These are phyloP conservation scores for Mormyrus lacerda DNA, from an alignment of 2,113 vertebrate species.

Conservation along the genomic window DNA sequence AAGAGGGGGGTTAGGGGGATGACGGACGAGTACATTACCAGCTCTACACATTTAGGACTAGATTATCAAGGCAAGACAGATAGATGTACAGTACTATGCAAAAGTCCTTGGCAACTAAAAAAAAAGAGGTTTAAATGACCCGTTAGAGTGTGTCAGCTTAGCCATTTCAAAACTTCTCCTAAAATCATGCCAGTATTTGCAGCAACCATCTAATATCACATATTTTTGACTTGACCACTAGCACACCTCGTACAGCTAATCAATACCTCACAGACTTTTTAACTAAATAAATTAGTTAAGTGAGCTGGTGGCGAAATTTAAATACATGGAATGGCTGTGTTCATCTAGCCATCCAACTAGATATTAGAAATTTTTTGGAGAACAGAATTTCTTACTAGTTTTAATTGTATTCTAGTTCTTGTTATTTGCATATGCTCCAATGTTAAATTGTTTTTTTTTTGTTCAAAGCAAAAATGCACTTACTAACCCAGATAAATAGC, in stretches of 20 bases:
- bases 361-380: background rate
- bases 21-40: background rate
- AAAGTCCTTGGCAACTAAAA: background rate
- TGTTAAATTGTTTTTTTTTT: background rate
- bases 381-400: background rate
- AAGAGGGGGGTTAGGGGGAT: slow-evolving; percentile 62
- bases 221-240: background rate
- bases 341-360: background rate
- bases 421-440: background rate
- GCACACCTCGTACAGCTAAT: background rate
- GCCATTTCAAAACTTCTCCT: background rate
- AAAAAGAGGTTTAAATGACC: background rate
- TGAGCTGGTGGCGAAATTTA: background rate
- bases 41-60: background rate
- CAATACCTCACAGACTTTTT: background rate
- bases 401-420: background rate
- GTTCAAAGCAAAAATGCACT: background rate
- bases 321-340: background rate
- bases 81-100: background rate
- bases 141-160: background rate
- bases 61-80: background rate
- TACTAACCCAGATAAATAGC: background rate
- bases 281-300: background rate
- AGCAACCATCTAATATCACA: background rate
- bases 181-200: background rate